Percentiles rank a stretch among this genome's conserved stretches.
Evolutionary conservation across 2,113 vertebrate species (phyloP).

Genomic region (Oriolus oriolus): DNA sequence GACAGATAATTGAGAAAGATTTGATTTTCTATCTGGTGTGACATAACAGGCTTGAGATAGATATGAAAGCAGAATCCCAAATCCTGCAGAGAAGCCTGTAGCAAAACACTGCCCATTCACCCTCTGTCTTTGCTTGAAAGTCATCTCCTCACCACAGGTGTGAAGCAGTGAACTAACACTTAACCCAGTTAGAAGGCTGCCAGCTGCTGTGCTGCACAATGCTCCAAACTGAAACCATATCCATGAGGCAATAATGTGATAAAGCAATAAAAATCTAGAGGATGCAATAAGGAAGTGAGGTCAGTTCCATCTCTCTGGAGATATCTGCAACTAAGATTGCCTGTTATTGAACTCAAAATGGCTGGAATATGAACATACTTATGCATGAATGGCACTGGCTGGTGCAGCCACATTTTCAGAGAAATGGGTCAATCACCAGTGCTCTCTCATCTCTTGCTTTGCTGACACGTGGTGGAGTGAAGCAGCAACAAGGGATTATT

Average conservation of each 20-base stretch:
- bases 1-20: not conserved
- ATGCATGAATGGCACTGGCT: not conserved
- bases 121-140: not conserved
- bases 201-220: not conserved
- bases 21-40: not conserved
- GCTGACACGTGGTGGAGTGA: not conserved
- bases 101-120: not conserved
- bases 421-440: not conserved
- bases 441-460: not conserved
- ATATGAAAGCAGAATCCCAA: not conserved
- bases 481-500: not conserved
- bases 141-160: not conserved
- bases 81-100: not conserved
- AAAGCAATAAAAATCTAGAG: not conserved
- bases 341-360: not conserved
- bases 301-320: not conserved
- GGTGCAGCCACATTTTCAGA: not conserved
- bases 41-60: not conserved
- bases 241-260: not conserved
- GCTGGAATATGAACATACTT: not conserved
- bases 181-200: not conserved
- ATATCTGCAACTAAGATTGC: not conserved
- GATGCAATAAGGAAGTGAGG: slow-evolving; percentile 13
- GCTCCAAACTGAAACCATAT: not conserved
- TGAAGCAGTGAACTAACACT: not conserved